phyloP scores from a whole-genome alignment of 2,113 vertebrate species.

The Sapajus apella region DNA sequence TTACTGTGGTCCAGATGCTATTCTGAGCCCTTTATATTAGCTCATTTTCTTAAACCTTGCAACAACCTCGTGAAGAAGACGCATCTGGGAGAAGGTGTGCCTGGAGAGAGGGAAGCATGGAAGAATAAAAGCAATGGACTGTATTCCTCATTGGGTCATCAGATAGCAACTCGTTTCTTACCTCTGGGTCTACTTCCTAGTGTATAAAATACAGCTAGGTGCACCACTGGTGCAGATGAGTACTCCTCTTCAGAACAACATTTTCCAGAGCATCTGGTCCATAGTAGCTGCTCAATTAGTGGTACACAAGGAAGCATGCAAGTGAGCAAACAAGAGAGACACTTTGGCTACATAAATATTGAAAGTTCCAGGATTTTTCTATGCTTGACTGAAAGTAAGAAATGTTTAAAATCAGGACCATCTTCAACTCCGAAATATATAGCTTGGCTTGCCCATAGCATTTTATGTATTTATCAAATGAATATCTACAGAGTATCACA shows the following conservation, averaged over 20 bases:
- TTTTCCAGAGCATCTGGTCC: neutral
- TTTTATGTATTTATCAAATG: neutral
- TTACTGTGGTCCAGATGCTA: neutral
- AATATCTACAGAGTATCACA: neutral
- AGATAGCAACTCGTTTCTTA: neutral
- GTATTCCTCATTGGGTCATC: neutral
- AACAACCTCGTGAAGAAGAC: neutral
- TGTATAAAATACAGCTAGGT: neutral
- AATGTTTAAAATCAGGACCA: neutral
- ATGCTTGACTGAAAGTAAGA: neutral
- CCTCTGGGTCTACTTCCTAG: neutral
- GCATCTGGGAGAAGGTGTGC: neutral
- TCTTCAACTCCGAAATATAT: neutral
- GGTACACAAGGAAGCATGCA: too few relatives aligned
- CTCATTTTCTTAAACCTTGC: neutral
- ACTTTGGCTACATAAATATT: neutral
- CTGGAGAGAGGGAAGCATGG: neutral
- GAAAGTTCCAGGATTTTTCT: neutral
- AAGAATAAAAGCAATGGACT: neutral
- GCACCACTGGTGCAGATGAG: neutral
- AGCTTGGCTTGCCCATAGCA: neutral
- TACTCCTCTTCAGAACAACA: neutral
- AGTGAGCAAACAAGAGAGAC: too few relatives aligned
- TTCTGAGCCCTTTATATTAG: neutral
- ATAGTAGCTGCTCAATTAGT: neutral